Percentiles rank a stretch among this genome's conserved stretches.
Evolutionary conservation across 1,140 invertebrate species (phyloP).

Genomic region (Arion vulgaris): DNA sequence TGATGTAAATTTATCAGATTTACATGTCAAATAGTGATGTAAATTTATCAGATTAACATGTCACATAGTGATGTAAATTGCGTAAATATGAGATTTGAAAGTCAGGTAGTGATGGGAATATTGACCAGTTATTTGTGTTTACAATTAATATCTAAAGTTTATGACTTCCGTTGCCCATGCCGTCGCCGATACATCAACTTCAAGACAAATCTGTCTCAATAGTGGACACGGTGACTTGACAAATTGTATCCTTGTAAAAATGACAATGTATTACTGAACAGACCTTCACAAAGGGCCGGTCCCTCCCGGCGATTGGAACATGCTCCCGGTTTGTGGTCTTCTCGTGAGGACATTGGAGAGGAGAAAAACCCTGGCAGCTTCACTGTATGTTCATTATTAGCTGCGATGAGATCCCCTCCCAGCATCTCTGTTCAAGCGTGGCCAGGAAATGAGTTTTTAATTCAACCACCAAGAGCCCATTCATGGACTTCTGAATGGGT

Average conservation of each 20-base stretch:
- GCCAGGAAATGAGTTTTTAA: conserved; percentile 33
- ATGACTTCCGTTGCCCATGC: no score
- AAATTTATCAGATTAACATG: no score
- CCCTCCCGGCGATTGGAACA: conserved; percentile 7
- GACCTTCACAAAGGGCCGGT: background rate
- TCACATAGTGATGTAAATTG: no score
- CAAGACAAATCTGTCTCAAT: background rate
- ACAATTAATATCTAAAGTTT: no score
- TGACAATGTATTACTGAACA: background rate
- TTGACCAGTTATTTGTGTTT: no score
- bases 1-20: no score
- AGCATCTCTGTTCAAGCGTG: conserved; percentile 8
- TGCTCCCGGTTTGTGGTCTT: background rate
- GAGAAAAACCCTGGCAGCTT: background rate
- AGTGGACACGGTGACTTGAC: background rate
- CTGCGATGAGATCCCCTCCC: conserved; percentile 12
- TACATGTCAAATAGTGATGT: no score
- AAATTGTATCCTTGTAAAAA: background rate
- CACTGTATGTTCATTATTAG: conserved; percentile 25
- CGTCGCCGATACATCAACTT: no score
- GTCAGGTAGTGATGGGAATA: no score
- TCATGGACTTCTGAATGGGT: conserved; percentile 23
- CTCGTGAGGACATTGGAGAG: background rate
- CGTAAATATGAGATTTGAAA: no score
- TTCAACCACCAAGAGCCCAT: conserved; percentile 28